Conservation (phyloP, 2,113 vertebrate species). For the Pteropus alecto region DNA sequence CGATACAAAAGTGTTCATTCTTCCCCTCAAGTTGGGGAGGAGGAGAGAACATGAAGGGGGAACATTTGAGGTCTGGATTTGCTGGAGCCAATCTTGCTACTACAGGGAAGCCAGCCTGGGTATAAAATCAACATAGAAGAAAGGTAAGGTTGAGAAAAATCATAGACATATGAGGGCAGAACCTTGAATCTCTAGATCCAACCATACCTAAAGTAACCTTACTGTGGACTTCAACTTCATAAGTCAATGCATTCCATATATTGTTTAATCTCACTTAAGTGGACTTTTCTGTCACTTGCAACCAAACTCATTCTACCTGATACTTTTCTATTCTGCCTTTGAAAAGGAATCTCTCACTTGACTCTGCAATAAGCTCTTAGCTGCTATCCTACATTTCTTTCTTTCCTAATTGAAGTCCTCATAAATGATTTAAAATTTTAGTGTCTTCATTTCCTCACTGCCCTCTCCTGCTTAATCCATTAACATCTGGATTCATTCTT, state of each 20-base stretch:
- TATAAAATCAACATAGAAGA: neutral
- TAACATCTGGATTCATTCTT: neutral
- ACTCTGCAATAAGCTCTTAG: neutral
- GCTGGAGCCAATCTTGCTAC: neutral
- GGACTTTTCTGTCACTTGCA: slow-evolving; percentile 3
- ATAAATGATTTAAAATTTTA: slow-evolving; percentile 35
- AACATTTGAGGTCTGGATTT: neutral
- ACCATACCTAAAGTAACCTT: neutral
- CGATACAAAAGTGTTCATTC: neutral
- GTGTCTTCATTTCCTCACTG: neutral
- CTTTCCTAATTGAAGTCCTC: neutral
- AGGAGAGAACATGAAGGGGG: neutral
- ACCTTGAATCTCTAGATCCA: neutral
- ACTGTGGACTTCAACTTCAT: neutral
- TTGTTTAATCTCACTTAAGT: neutral
- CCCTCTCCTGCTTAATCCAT: neutral
- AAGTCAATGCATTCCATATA: neutral
- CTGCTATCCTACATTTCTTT: neutral
- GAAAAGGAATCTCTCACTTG: neutral
- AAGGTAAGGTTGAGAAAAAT: neutral
- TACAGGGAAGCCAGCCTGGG: neutral
- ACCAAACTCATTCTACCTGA: neutral
- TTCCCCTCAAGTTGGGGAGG: neutral
- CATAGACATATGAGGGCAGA: neutral
- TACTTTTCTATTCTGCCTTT: neutral